Percentiles rank a stretch among this genome's conserved stretches.
Evolutionary conservation across 2,113 vertebrate genomes (phyloP).

Genomic region (Triplophysa dalaica): DNA sequence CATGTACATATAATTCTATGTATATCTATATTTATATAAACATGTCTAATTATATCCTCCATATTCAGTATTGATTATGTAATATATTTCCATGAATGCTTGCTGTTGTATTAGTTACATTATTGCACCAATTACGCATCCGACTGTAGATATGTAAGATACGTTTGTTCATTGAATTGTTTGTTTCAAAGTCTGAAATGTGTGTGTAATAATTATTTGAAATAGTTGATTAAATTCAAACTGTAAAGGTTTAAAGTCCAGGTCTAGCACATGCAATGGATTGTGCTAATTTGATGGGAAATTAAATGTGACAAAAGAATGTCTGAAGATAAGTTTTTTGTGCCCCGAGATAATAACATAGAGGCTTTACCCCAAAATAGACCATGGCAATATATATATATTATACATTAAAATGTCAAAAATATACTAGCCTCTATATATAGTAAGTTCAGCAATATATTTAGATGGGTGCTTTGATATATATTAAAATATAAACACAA

Average conservation of each 20-base stretch:
- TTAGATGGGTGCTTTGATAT: neutral
- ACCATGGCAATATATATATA: neutral
- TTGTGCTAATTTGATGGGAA: slow-evolving; percentile 17
- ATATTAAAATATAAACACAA: neutral
- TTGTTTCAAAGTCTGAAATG: slow-evolving; percentile 64
- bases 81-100: slow-evolving; percentile 70
- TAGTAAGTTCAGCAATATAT: neutral
- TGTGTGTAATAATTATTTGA: slow-evolving; percentile 70
- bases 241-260: slow-evolving; percentile 77
- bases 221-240: slow-evolving; percentile 79
- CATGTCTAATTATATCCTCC: slow-evolving; percentile 78
- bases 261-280: slow-evolving; percentile 74
- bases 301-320: neutral
- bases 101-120: slow-evolving; percentile 66
- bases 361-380: neutral
- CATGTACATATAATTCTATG: slow-evolving; percentile 77
- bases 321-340: slow-evolving; percentile 4
- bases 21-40: slow-evolving; percentile 80
- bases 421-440: neutral
- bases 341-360: slow-evolving; percentile 6
- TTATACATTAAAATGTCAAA: neutral
- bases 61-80: slow-evolving; percentile 72
- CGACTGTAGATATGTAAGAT: slow-evolving; percentile 81
- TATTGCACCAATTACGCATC: slow-evolving; percentile 70
- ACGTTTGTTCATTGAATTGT: slow-evolving; percentile 54